Percentiles rank a stretch among this genome's conserved stretches.
Evolutionary conservation across 2,113 vertebrate species (phyloP).

Genomic region (Chloropsis hardwickii): DNA sequence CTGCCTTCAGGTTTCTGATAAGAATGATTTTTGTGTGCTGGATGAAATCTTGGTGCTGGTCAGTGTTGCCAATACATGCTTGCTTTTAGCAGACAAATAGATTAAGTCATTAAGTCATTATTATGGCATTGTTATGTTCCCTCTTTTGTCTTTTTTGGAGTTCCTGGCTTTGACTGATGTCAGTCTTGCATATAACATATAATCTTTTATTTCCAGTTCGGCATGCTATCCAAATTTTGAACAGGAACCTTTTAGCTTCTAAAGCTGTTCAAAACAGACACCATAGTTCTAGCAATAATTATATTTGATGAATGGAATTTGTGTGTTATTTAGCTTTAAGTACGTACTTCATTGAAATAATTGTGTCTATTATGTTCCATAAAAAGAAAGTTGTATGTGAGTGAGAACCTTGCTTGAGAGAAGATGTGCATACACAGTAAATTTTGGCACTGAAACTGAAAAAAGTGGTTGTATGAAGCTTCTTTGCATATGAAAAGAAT

Average conservation of each 20-base stretch:
- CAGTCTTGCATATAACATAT: background rate
- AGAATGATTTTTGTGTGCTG: background rate
- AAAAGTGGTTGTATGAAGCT: background rate
- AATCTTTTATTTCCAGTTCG: constrained; percentile 10
- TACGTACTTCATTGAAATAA: constrained; percentile 52
- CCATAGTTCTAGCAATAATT: constrained; percentile 31
- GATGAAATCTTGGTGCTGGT: background rate
- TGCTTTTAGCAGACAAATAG: background rate
- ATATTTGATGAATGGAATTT: constrained; percentile 55
- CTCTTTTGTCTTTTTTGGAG: background rate
- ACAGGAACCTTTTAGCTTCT: constrained; percentile 30
- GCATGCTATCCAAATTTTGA: background rate
- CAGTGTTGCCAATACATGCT: background rate
- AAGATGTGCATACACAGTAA: constrained; percentile 26
- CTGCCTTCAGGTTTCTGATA: background rate
- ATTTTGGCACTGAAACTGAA: constrained; percentile 17
- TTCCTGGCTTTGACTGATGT: background rate
- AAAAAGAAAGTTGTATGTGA: constrained; percentile 40
- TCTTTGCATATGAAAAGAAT: constrained; percentile 45
- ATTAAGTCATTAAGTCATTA: background rate
- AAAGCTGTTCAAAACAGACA: background rate
- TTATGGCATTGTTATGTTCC: background rate
- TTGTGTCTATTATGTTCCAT: constrained; percentile 49
- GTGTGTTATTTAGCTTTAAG: constrained; percentile 46
- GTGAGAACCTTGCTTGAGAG: constrained; percentile 23